These are phyloP conservation scores for Pomacea maculata DNA, from an alignment of 1,140 invertebrate genomes.

Conservation along the genomic window DNA sequence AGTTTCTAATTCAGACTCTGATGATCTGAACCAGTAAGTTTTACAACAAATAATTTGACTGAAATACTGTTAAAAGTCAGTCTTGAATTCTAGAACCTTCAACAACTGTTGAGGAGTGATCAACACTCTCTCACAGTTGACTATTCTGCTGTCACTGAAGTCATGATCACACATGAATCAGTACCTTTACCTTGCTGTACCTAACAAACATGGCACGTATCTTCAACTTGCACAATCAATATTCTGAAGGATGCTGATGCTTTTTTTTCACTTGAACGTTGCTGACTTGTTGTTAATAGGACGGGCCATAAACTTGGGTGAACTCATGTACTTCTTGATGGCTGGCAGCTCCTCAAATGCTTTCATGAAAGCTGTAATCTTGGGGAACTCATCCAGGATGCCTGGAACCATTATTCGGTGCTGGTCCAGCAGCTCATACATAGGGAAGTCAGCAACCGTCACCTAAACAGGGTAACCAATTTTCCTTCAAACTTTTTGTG, in stretches of 20 bases:
- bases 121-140: too few relatives aligned
- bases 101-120: too few relatives aligned
- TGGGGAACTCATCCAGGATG: constrained; percentile 33
- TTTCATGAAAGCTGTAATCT: constrained; percentile 37
- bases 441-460: constrained; percentile 50
- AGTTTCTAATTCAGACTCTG: too few relatives aligned
- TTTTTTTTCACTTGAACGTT: constrained; percentile 30
- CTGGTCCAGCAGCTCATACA: constrained; percentile 53
- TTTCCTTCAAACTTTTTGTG: neutral
- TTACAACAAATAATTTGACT: too few relatives aligned
- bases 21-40: too few relatives aligned
- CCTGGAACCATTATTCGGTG: constrained; percentile 41
- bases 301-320: constrained; percentile 30
- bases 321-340: constrained; percentile 42
- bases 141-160: too few relatives aligned
- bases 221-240: too few relatives aligned
- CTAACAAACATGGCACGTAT: too few relatives aligned
- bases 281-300: constrained; percentile 52
- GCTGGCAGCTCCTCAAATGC: constrained; percentile 42
- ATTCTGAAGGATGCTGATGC: neutral
- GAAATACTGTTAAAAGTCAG: too few relatives aligned
- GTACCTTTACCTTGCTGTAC: too few relatives aligned
- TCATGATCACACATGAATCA: too few relatives aligned
- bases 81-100: too few relatives aligned
- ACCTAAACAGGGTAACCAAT: constrained; percentile 32